These are phyloP conservation scores for Drusus annulatus DNA, from an alignment of 1,140 invertebrate genomes.

Conservation along the genomic window DNA sequence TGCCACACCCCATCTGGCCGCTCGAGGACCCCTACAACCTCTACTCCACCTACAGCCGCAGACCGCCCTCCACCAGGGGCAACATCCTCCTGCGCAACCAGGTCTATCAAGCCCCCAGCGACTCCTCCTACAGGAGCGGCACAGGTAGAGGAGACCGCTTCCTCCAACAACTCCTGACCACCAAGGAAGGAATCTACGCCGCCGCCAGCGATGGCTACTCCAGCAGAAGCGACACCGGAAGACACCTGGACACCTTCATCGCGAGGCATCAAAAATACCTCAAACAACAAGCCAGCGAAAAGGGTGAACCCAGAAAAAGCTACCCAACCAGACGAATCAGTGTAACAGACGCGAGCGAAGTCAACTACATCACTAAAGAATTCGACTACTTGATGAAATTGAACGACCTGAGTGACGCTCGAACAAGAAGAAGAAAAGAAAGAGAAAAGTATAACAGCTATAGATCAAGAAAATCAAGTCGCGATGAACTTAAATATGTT, in stretches of 20 bases:
- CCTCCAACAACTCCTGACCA: not conserved
- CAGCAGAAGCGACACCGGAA: conserved; percentile 42
- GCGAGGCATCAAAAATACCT: conserved; percentile 39
- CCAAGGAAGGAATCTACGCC: conserved; percentile 29
- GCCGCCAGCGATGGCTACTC: conserved; percentile 37
- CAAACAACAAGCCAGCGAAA: conserved; percentile 24
- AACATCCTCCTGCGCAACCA: conserved; percentile 18
- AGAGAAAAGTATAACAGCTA: conserved; percentile 46
- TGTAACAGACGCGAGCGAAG: conserved; percentile 31
- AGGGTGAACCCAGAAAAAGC: not conserved
- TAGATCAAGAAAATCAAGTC: conserved; percentile 31
- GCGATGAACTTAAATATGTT: conserved; percentile 37
- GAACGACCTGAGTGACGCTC: conserved; percentile 31
- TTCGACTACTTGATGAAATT: conserved; percentile 48
- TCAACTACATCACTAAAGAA: conserved; percentile 47
- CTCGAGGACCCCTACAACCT: conserved; percentile 54
- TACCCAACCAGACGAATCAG: conserved; percentile 21
- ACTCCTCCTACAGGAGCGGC: conserved; percentile 28
- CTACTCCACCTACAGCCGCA: conserved; percentile 51
- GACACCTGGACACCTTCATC: conserved; percentile 37
- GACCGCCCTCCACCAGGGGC: conserved; percentile 3
- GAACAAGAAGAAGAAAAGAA: conserved; percentile 21
- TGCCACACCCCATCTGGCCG: conserved; percentile 43
- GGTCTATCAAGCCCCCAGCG: conserved; percentile 40
- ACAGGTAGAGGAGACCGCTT: conserved; percentile 27